Evolutionary conservation across 2,113 vertebrate species (phyloP).

Genomic region (Ctenodactylus gundi): DNA sequence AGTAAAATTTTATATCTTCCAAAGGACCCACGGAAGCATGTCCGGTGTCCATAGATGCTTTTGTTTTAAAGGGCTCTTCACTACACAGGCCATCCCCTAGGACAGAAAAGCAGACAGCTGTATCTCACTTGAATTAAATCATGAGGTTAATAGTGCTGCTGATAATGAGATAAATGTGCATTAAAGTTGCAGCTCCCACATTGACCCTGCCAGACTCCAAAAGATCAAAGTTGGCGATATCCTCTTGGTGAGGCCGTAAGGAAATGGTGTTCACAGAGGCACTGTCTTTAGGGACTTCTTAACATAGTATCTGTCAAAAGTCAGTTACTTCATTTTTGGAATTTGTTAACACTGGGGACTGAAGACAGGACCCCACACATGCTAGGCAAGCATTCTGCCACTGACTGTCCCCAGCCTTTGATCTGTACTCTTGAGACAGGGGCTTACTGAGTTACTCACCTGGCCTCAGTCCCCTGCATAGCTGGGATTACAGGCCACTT

Average conservation of each 20-base stretch:
- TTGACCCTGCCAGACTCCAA: neutral
- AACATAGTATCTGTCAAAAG: constrained; percentile 25
- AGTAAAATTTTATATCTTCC: constrained; percentile 40
- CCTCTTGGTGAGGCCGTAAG: neutral
- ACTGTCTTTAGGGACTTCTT: neutral
- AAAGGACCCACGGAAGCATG: neutral
- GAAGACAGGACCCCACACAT: neutral
- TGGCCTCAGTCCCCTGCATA: neutral
- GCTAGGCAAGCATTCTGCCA: neutral
- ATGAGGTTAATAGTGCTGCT: neutral
- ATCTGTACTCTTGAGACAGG: neutral
- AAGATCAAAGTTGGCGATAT: neutral
- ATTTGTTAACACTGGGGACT: neutral
- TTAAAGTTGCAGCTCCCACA: neutral
- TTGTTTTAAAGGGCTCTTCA: neutral
- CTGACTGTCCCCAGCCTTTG: neutral
- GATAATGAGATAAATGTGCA: neutral
- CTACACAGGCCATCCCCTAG: neutral
- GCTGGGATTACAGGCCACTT: neutral
- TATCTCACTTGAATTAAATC: neutral
- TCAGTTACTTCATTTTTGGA: neutral
- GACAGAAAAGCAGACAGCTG: neutral
- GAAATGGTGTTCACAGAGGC: neutral
- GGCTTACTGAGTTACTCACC: neutral
- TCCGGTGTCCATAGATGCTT: neutral